Percentiles rank a stretch among this genome's conserved stretches.
These are phyloP conservation scores for Anguilla pacifica DNA, from an alignment of 2,797 vertebrate genomes.

Conservation along the genomic window DNA sequence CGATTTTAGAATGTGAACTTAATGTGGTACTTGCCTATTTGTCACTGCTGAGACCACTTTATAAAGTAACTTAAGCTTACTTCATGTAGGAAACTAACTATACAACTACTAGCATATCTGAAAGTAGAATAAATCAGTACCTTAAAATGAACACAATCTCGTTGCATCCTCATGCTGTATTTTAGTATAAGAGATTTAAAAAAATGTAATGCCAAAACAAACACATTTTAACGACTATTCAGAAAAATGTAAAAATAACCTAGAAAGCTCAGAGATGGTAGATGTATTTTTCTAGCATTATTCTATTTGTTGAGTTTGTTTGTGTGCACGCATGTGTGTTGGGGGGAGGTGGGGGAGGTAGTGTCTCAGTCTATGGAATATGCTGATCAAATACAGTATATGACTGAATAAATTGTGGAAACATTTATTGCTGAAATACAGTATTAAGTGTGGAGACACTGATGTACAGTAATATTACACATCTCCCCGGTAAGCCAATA, in stretches of 20 bases:
- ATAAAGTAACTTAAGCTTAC: slow-evolving; percentile 14
- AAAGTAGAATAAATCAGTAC: slow-evolving; percentile 13
- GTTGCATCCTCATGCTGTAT: slow-evolving; percentile 1
- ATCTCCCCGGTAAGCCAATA: not conserved
- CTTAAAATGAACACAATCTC: not conserved
- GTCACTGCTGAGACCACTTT: slow-evolving; percentile 2
- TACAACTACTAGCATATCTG: slow-evolving; percentile 12
- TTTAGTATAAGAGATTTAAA: slow-evolving; percentile 6
- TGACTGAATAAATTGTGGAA: not conserved
- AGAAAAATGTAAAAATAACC: not conserved
- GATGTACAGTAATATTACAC: not conserved
- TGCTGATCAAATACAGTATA: not conserved
- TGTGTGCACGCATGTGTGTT: not conserved
- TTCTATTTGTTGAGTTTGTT: not conserved
- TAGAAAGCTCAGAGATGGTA: not conserved
- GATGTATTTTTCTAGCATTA: not conserved
- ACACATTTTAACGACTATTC: not conserved
- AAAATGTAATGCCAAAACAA: slow-evolving; percentile 27
- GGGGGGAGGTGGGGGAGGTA: not conserved
- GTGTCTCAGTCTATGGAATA: not conserved
- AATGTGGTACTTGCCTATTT: not conserved
- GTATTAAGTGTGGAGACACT: not conserved
- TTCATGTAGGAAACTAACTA: slow-evolving; percentile 21
- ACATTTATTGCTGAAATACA: slow-evolving; percentile 21
- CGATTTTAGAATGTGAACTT: not conserved